Evolutionary conservation across 2,888 invertebrate species (phyloP), one percentile per base, ranked within the genome.

Genomic region (Drosophila phalerata): DNA sequence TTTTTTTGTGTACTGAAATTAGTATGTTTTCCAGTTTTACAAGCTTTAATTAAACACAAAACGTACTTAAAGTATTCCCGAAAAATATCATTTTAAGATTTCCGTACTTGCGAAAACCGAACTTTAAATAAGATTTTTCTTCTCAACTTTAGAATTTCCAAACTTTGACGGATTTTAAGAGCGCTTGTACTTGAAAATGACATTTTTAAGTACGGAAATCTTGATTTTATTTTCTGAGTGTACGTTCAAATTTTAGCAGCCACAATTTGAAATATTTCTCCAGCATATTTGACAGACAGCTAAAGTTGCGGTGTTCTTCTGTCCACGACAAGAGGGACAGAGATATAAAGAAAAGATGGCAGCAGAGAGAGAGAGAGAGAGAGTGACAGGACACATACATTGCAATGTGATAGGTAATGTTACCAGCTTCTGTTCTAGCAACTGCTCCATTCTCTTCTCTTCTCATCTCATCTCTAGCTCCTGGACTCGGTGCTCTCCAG

Each of bases 251-350:
- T 84, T 84, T 88, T 84, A 88, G 89, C 89, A 84, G 82, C 89
- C 87, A 86, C 89, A 84, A 88, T 88, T 84, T 88, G 84, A 88
- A 84, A 84, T 84, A 84, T 84, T 84, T 88, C 85, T 72, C 79
- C 65, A 76, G 89, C 85, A 88, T 84, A 84, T 89, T 84, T 84
- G 89, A 84, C 89, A 84, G 84, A 88, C 89, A 85, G 89, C 76
- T 79, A 82, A 88, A 79, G 87, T 82, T 88, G 87, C 49, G 89
- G 85, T 78, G 32, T 34, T 19, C 40, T 38, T 11, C 25, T 25
- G 57, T 47, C 55, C 43, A 56, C 22, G 22, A n/a, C n/a, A 43
- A 22, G 34, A 15, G 37, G 0, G n/a, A 25, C 6, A 8, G 17
- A 38, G 37, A 32, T 34, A 22, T 4, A 22, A 5, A 5, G n/a